These are phyloP conservation scores for Dendrophyllia cribrosa DNA, from an alignment of 64 coral and sea anemone species.

Conservation along the genomic window DNA sequence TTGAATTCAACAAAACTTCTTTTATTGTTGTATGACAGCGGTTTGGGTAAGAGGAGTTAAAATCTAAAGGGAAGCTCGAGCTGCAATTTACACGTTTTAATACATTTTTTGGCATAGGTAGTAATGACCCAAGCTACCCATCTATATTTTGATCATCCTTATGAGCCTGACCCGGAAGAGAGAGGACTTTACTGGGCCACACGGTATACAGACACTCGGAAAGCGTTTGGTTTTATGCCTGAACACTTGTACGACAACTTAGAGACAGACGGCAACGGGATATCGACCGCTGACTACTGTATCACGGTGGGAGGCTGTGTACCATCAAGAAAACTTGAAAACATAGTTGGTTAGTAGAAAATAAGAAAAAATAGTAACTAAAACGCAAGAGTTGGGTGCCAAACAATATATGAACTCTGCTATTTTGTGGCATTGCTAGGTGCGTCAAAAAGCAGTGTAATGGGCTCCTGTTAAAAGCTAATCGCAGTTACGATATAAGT, in stretches of 20 bases:
- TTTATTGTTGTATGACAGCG: too few relatives aligned
- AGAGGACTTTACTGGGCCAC: constrained; percentile 94
- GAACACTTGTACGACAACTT: constrained; percentile 81
- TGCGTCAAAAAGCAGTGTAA: too few relatives aligned
- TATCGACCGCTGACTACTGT: constrained; percentile 28
- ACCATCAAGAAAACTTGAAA: constrained; percentile 48
- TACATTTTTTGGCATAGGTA: constrained; percentile 33
- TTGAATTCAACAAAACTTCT: too few relatives aligned
- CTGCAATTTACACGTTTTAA: background rate
- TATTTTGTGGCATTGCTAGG: too few relatives aligned
- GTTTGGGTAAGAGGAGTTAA: too few relatives aligned
- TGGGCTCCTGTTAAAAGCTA: too few relatives aligned
- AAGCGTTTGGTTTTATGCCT: constrained; percentile 91
- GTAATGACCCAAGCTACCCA: constrained; percentile 86
- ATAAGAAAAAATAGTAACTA: background rate
- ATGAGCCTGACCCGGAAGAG: constrained; percentile 92
- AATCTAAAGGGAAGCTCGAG: background rate
- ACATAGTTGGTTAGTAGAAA: constrained; percentile 70
- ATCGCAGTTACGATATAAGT: too few relatives aligned
- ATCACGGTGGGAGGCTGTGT: constrained; percentile 10
- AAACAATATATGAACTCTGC: too few relatives aligned
- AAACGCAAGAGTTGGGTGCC: background rate
- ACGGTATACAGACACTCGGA: constrained; percentile 81
- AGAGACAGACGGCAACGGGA: constrained; percentile 22
- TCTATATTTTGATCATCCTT: constrained; percentile 88